These are phyloP conservation scores for Malurus melanocephalus DNA, from an alignment of 2,113 vertebrate species.

Conservation along the genomic window DNA sequence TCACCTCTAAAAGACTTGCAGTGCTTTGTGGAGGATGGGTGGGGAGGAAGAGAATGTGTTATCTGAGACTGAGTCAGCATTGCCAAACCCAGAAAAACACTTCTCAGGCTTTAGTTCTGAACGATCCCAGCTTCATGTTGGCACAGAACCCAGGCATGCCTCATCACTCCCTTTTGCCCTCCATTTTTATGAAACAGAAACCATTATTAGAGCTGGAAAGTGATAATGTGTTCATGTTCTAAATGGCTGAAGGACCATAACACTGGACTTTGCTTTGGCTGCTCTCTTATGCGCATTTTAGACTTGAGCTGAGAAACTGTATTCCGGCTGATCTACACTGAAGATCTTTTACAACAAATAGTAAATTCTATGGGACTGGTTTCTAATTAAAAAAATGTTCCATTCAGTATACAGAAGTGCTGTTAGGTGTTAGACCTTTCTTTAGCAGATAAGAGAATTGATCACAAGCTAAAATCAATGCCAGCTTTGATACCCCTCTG, in stretches of 20 bases:
- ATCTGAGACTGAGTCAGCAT: not conserved
- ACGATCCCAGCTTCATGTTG: not conserved
- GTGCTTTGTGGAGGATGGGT: not conserved
- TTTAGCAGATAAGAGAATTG: not conserved
- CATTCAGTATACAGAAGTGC: not conserved
- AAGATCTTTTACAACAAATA: not conserved
- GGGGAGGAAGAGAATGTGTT: not conserved
- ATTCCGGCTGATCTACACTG: not conserved
- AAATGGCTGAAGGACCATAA: not conserved
- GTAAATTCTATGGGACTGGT: not conserved
- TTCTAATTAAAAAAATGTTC: not conserved
- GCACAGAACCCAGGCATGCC: not conserved
- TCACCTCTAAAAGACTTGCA: not conserved
- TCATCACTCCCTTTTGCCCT: not conserved
- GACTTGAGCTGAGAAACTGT: not conserved
- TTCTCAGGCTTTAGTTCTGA: not conserved
- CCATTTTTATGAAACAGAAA: not conserved
- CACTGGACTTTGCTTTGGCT: not conserved
- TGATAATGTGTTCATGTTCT: fast-evolving
- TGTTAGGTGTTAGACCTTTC: not conserved
- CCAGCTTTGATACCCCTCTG: not conserved
- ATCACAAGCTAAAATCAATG: not conserved
- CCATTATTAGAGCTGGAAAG: not conserved
- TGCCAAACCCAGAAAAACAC: constrained; percentile 4
- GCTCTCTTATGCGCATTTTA: not conserved